phyloP scores from a whole-genome alignment of 1,140 invertebrate genomes.

The Lethocerus indicus region DNA sequence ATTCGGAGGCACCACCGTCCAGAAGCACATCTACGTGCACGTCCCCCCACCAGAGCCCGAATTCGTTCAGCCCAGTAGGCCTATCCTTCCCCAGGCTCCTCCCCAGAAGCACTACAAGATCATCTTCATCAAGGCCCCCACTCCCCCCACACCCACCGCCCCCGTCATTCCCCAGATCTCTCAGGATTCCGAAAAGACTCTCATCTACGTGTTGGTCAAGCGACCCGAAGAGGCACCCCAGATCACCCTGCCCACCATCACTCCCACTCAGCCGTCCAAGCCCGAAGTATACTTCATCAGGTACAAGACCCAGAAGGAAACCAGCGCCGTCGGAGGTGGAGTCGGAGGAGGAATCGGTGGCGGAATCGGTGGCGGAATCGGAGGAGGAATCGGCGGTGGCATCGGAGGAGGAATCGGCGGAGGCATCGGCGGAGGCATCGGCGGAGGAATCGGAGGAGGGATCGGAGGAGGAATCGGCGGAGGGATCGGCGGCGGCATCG shows the following conservation, averaged over 20 bases:
- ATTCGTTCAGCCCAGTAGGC: conserved; percentile 33
- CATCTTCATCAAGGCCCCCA: conserved; percentile 76
- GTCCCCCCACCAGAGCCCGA: conserved; percentile 58
- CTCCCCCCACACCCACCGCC: conserved; percentile 50
- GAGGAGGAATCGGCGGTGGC: conserved; percentile 22
- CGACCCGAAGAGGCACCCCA: conserved; percentile 64
- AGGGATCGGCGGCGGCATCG: conserved; percentile 20
- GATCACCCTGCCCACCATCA: conserved; percentile 50
- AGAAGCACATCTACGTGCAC: conserved; percentile 69
- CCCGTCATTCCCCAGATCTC: conserved; percentile 51
- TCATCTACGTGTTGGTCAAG: conserved; percentile 76
- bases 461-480: conserved; percentile 23
- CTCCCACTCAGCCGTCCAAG: conserved; percentile 63
- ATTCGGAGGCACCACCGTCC: conserved; percentile 31
- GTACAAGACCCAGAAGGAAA: conserved; percentile 59
- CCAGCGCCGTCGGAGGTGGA: conserved; percentile 17
- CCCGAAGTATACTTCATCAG: conserved; percentile 78
- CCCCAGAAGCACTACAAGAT: conserved; percentile 76
- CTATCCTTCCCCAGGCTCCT: conserved; percentile 34
- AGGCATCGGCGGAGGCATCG: conserved; percentile 22
- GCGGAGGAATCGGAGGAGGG: conserved; percentile 21
- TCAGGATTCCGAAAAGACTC: conserved; percentile 74
- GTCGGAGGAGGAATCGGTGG: conserved; percentile 25
- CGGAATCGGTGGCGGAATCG: conserved; percentile 23
- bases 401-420: conserved; percentile 23